Percentiles rank a stretch among this genome's conserved stretches.
Conservation (phyloP, 2,888 invertebrate genomes). For the Xestia c-nigrum region DNA sequence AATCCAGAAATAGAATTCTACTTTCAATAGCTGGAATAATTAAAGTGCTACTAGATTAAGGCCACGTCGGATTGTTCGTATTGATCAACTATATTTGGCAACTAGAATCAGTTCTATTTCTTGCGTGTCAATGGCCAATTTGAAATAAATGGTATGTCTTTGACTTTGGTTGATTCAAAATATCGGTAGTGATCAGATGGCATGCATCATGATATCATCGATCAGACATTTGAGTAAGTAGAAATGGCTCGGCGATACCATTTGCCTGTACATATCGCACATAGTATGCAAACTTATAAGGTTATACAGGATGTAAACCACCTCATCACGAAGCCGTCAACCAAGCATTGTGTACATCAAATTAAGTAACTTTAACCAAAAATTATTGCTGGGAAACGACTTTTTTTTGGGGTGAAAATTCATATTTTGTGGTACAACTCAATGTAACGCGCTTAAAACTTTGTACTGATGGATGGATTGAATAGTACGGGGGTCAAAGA, state of each 20-base stretch:
- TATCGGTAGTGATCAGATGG: not conserved
- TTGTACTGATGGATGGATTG: no score
- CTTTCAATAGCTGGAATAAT: not conserved
- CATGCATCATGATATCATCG: no score
- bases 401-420: no score
- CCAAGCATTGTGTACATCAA: no score
- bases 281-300: not conserved
- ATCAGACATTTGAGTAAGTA: not conserved
- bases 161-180: not conserved
- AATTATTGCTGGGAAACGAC: no score
- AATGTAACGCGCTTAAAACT: no score
- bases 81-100: not conserved
- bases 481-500: no score
- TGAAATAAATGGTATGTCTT: not conserved
- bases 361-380: no score
- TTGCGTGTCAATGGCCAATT: not conserved
- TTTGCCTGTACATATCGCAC: not conserved
- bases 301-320: no score
- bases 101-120: not conserved
- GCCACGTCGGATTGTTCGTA: not conserved
- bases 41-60: not conserved
- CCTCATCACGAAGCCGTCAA: no score
- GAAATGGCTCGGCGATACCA: not conserved
- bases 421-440: no score
- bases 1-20: constrained; percentile 57